Base-by-base conservation (phyloP, 2,888 invertebrate species). In the Dinocampus coccinellae region DNA sequence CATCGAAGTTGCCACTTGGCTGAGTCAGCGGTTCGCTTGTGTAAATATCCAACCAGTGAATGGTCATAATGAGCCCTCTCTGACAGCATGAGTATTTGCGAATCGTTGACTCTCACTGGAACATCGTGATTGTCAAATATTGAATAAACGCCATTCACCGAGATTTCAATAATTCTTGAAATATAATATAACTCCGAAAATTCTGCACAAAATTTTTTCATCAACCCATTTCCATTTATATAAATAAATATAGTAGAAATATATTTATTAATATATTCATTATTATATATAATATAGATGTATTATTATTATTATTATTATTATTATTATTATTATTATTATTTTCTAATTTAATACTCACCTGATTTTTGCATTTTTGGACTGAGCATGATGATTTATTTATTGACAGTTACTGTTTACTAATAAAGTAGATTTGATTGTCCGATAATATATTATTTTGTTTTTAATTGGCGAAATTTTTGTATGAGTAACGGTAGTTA, bases 1-100 rank as follows among this genome's bases (percentile, higher is more conserved):
- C 94, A 94, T 67, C 94, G 89, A 64, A 92, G 88, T 86, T 96
- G 96, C 97, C 97, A 97, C 88, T 95, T 96, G 77, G 92, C 92
- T 81, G 92, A 94, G 85, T 96, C 96, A 0, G 94, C 92, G 66
- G 94, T 95, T 80, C 94, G 90, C 88, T 97, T 97, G 89, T 95
- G 93, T 75, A 97, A 90, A 87, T 94, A 94, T 63, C 97, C 96
- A 69, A 93, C 90, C 89, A 94, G 89, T n/a, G 93, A 92, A 85
- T 94, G 93, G 85, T 97, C 96, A 83, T 93, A 92, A 83, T 93
- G 92, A n/a, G 96, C 96, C 77, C 95, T 91, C 80, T 95, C 94
- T 0, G 96, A 94, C 76, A 97, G 90, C 89, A 95, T 94, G 73
- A 95, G 88, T 74, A 97, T 90, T 88, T 96, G 96, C 42, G 92